Evolutionary conservation across 2,797 vertebrate genomes (phyloP).

Genomic region (Betta splendens): DNA sequence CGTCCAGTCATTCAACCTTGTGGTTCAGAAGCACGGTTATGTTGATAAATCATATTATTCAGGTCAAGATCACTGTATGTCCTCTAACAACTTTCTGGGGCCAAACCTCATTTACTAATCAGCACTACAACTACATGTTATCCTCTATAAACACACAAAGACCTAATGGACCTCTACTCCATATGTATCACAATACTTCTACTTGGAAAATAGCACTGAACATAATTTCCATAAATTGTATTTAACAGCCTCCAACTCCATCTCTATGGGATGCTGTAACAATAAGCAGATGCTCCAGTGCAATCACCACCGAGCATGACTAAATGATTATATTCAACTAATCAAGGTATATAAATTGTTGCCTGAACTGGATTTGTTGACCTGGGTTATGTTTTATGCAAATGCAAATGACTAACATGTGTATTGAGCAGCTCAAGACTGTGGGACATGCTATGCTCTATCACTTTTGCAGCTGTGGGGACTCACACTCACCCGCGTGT

Average conservation of each 20-base stretch:
- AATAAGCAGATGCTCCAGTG: background rate
- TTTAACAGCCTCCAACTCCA: no score
- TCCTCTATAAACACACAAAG: background rate
- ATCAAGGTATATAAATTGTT: conserved; percentile 3
- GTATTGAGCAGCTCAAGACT: background rate
- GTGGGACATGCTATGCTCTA: background rate
- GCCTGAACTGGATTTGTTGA: conserved; percentile 14
- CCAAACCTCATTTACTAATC: background rate
- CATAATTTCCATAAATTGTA: background rate
- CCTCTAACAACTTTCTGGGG: background rate
- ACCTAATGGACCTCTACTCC: no score
- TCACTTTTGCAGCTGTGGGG: conserved; percentile 14
- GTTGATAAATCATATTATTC: background rate
- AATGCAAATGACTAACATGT: conserved; percentile 24
- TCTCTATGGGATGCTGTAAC: background rate
- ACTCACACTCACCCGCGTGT: conserved; percentile 2
- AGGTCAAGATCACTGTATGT: background rate
- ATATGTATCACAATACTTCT: background rate
- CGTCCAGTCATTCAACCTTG: no score
- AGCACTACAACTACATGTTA: background rate
- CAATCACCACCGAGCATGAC: background rate
- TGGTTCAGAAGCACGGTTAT: no score
- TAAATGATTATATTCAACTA: background rate
- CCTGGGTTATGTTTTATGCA: conserved; percentile 10
- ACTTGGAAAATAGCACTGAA: background rate